Evolutionary conservation across 2,113 vertebrate species (phyloP), one percentile per base, ranked within the genome.

Genomic region (Nesogale talazaci): DNA sequence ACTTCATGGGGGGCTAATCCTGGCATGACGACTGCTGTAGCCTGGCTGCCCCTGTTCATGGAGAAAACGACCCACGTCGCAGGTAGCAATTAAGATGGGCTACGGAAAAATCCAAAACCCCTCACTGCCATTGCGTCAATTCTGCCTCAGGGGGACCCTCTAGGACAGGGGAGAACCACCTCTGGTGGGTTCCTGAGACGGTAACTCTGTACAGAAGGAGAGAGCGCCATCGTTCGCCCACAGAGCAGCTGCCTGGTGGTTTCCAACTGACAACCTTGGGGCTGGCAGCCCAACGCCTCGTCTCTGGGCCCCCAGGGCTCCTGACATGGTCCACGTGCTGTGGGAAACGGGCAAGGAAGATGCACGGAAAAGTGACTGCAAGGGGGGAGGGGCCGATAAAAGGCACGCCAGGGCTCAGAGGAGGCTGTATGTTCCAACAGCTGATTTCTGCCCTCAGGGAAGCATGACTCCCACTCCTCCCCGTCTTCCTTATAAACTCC

Each of bases 371-470:
- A 67, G 27, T 25, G n/a, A 12, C 0, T 56, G 63, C n/a, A n/a
- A n/a, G n/a, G 23, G 20, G 56, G 2, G 78, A 69, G 86, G 59
- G 12, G 16, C 19, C 57, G 74, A 38, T 0, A 31, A 67, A 70
- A 34, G 57, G 36, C 83, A 20, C 2, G 14, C 59, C 7, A 29
- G 38, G 15, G 59, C 27, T n/a, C 31, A 16, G 27, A 20, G 46
- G 56, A 3, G 20, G 56, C 15, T n/a, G n/a, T n/a, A n/a, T n/a
- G n/a, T n/a, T n/a, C 56, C 6, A 31, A 25, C 0, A 69, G 3
- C 27, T 12, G 36, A 82, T 3, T 36, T 12, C 75, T 42, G 29
- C 46, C 46, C 36, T 52, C 3, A 14, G 8, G 57, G 46, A 22
- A 81, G 74, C 56, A 42, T 34, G 22, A 15, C 15, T 61, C n/a